These are phyloP conservation scores for Bryconaethiops microstoma DNA, from an alignment of 2,797 vertebrate species.

Conservation along the genomic window DNA sequence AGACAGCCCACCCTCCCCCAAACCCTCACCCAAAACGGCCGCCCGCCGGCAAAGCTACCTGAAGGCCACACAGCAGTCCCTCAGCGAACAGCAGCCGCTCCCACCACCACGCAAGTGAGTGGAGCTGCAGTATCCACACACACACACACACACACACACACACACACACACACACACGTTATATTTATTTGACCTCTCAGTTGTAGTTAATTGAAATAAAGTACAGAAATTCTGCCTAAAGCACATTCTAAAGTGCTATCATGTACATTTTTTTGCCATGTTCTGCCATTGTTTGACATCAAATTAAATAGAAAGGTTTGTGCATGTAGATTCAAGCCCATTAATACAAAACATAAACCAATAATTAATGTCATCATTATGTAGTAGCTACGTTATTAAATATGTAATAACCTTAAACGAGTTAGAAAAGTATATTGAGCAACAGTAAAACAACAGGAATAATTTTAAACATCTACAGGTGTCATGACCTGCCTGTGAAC, in stretches of 20 bases:
- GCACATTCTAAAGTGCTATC: no score
- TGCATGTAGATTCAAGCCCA: background rate
- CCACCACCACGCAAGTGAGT: constrained; percentile 89
- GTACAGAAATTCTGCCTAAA: no score
- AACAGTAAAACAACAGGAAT: no score
- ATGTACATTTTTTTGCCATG: background rate
- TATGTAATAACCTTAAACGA: background rate
- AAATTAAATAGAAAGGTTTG: background rate
- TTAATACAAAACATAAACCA: no score
- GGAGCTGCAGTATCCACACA: background rate
- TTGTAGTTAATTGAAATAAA: no score
- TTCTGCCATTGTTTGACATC: background rate
- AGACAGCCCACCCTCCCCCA: constrained; percentile 86
- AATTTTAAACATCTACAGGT: no score
- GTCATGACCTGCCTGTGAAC: background rate
- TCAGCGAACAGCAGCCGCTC: constrained; percentile 90
- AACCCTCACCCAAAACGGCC: constrained; percentile 94
- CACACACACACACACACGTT: constrained; percentile 20
- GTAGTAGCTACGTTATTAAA: background rate
- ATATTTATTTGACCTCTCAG: no score
- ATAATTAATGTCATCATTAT: background rate
- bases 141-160: constrained; percentile 48
- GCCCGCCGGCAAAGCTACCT: constrained; percentile 99
- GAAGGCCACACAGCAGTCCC: constrained; percentile 96
- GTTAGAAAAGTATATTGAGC: no score